Base-by-base conservation (phyloP, 2,888 invertebrate species). In the Monoplex corrugatus region DNA sequence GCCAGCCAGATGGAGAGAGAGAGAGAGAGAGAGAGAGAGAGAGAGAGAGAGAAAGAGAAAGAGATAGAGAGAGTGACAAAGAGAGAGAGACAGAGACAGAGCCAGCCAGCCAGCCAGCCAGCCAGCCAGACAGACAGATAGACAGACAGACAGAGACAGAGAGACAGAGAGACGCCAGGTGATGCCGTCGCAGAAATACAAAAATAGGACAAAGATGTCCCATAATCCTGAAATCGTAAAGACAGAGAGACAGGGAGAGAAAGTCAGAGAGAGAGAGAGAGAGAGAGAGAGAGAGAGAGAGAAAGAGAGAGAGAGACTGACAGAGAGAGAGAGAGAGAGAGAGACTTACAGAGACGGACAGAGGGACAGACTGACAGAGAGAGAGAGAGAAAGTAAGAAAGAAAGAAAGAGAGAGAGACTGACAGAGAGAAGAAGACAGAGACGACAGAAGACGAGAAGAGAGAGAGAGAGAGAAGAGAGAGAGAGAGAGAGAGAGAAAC, bases 391-490 rank as follows among this genome's bases (percentile, higher is more conserved):
- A 83, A 57, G 38, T 63, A 40, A 68, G 5, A 87, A 63, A 83
- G 63, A 88, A 19, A 85, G n/a, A 84, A 63, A 89, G 50, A 87
- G 68, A 89, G 75, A 72, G 85, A 89, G 43, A 87, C 43, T 45
- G 38, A 75, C 57, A 68, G 83, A 87, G 84, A 89, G 57, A 83
- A n/a, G 57, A 28, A 45, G 83, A 72, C 28, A 38, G 75, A 75
- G 35, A 75, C 6, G n/a, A n/a, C n/a, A n/a, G 68, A 2, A 23
- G 0, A 68, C 10, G 28, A 28, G 32, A 28, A n/a, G n/a, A 68
- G 28, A 68, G n/a, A n/a, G 6, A 68, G 68, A 68, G 6, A n/a
- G n/a, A 68, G 2, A 68, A n/a, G n/a, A 16, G n/a, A 68, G 68
- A 32, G n/a, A 68, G 68, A 28, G 2, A 68, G 68, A 68, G n/a